Evolutionary conservation across 2,888 invertebrate genomes (phyloP).

Genomic region (Ennomos quercinarius): DNA sequence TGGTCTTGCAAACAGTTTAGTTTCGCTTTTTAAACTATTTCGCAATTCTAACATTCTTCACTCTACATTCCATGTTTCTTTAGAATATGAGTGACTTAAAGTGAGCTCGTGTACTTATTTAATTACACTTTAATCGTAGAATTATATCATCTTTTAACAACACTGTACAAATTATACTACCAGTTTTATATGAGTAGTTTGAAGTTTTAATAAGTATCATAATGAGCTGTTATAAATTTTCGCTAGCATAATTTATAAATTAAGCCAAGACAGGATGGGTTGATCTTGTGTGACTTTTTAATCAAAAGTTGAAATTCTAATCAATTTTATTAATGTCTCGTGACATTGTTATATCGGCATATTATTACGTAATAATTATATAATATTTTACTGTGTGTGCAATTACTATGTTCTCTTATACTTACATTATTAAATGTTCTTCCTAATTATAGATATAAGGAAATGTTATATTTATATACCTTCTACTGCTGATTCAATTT

Average conservation of each 20-base stretch:
- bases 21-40: constrained; percentile 33
- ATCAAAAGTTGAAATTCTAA: constrained; percentile 11
- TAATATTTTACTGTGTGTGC: constrained; percentile 70
- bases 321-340: constrained; percentile 24
- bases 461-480: constrained; percentile 77
- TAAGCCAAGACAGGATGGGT: constrained; percentile 41
- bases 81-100: constrained; percentile 80
- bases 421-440: constrained; percentile 72
- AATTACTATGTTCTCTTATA: constrained; percentile 75
- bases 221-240: constrained; percentile 53
- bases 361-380: constrained; percentile 60
- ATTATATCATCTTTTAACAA: constrained; percentile 37
- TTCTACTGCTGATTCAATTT: constrained; percentile 61
- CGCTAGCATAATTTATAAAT: constrained; percentile 54
- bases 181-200: constrained; percentile 41
- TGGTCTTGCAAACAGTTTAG: constrained; percentile 41
- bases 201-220: constrained; percentile 37
- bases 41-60: constrained; percentile 58
- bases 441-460: constrained; percentile 77
- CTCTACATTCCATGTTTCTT: constrained; percentile 74
- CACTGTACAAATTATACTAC: constrained; percentile 37
- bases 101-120: constrained; percentile 81
- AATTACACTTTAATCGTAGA: constrained; percentile 44
- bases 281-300: constrained; percentile 16
- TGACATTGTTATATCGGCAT: constrained; percentile 39